Evolutionary conservation across 2,888 invertebrate species (phyloP).

Genomic region (Taphrorychus bicolor): DNA sequence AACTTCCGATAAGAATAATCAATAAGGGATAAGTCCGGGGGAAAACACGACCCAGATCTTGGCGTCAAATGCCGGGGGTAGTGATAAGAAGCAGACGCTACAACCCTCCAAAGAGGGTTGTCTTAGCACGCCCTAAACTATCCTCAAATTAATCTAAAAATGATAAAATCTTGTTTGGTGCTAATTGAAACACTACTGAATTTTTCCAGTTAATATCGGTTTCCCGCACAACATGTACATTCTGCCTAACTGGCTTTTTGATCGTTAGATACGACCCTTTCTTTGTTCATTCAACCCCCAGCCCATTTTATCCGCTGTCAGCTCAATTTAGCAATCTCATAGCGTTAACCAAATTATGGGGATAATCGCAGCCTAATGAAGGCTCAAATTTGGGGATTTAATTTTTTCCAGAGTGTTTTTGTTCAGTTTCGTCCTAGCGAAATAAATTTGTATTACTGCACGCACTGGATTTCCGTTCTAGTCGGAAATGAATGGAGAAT

Average conservation of each 20-base stretch:
- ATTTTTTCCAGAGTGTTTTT: not conserved
- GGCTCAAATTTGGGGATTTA: not conserved
- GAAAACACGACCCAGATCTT: not conserved
- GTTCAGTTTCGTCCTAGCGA: not conserved
- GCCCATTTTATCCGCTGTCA: constrained; percentile 15
- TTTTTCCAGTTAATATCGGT: constrained; percentile 4
- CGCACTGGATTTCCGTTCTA: not conserved
- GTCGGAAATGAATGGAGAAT: not conserved
- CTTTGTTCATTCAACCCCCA: constrained; percentile 15
- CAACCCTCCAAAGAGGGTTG: constrained; percentile 6
- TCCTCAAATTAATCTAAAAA: not conserved
- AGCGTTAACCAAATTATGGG: constrained; percentile 15
- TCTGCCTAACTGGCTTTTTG: constrained; percentile 9
- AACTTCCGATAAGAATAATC: not conserved
- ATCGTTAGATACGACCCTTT: constrained; percentile 2
- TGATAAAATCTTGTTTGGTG: constrained; percentile 2
- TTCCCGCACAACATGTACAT: constrained; percentile 1
- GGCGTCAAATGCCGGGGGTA: too few species aligned
- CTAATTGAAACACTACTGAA: not conserved
- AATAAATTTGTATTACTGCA: not conserved
- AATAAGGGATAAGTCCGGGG: not conserved
- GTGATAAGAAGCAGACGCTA: constrained; percentile 1
- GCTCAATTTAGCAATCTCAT: constrained; percentile 18
- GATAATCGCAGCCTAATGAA: constrained; percentile 14
- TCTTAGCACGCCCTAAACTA: not conserved